Conservation (phyloP, 2,113 vertebrate species). For the Etheostoma cragini region DNA sequence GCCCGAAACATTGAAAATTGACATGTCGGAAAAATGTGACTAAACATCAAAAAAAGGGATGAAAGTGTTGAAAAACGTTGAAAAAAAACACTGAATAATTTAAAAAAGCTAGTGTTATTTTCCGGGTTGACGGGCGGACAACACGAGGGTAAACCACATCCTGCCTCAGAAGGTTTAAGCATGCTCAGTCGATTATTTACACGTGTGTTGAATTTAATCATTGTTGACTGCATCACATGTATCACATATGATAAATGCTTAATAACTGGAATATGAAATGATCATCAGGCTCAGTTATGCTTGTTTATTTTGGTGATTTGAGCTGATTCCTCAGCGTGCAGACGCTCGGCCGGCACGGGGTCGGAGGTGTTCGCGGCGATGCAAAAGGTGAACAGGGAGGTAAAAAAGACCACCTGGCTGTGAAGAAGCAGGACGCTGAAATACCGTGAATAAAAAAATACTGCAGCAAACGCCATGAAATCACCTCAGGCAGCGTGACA, state of each 20-base stretch:
- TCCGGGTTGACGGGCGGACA: too few relatives aligned
- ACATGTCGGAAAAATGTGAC: too few relatives aligned
- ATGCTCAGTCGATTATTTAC: neutral
- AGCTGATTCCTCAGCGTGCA: neutral
- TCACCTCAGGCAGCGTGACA: neutral
- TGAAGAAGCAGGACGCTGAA: slow-evolving; percentile 5
- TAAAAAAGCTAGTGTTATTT: too few relatives aligned
- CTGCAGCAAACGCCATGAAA: neutral
- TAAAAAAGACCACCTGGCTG: slow-evolving; percentile 26
- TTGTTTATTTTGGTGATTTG: neutral
- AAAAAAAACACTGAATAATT: too few relatives aligned
- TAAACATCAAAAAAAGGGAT: too few relatives aligned
- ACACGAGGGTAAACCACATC: too few relatives aligned
- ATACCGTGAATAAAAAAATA: neutral
- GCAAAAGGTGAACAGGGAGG: slow-evolving; percentile 26
- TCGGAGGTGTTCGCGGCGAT: slow-evolving; percentile 26
- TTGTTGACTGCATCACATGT: neutral
- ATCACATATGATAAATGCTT: neutral
- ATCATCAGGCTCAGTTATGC: neutral
- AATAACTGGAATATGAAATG: neutral
- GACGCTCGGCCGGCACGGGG: slow-evolving; percentile 31
- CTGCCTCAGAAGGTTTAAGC: neutral
- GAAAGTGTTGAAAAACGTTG: too few relatives aligned
- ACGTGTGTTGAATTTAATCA: neutral
- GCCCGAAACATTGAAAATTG: too few relatives aligned